Base-by-base conservation (phyloP, 2,797 vertebrate genomes). In the Enteromius thamalakanensis region DNA sequence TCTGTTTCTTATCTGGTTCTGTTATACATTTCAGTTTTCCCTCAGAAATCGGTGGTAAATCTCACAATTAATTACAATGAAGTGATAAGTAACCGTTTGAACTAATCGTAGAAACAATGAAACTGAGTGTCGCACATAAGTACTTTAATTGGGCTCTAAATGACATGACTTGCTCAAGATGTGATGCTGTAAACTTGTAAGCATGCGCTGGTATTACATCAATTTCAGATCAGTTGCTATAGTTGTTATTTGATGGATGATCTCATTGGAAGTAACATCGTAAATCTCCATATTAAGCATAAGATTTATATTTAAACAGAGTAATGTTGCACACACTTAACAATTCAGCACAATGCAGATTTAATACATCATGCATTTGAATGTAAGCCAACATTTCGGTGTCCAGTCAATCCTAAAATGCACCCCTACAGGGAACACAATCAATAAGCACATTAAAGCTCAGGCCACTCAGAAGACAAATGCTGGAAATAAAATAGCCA, bases 401-500 rank as follows among this genome's bases (percentile, higher is more conserved):
- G 65, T 62, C 77, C 23, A 76, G 49, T 86, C 82, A 72, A 82
- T 85, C 37, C 23, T 6, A 83, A 88, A 89, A 88, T 12, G 83
- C 75, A 84, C 64, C 86, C 76, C 76, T 87, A 49, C 72, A 84
- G 78, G 83, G 85, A 82, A 23, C 45, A 15, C 1, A 14, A 82
- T 90, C 88, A 88, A 86, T 89, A 88, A 23, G 62, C 47, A 75
- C 74, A 86, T 49, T 34, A 29, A 86, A 76, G 64, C 53, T 70
- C 23, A 8, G 58, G 21, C 42, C 78, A 85, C 67, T 78, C 84
- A 79, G 75, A 79, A 62, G 21, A 62, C 47, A 68, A 74, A 82
- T 76, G 65, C 47, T 85, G 81, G 81, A 85, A 80, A 89, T 81
- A 70, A 83, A 83, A 70, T 60, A 77, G 51, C 64, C 65, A 45